Evolutionary conservation across 2,888 invertebrate genomes (phyloP).

Genomic region (Caradrina kadenii): DNA sequence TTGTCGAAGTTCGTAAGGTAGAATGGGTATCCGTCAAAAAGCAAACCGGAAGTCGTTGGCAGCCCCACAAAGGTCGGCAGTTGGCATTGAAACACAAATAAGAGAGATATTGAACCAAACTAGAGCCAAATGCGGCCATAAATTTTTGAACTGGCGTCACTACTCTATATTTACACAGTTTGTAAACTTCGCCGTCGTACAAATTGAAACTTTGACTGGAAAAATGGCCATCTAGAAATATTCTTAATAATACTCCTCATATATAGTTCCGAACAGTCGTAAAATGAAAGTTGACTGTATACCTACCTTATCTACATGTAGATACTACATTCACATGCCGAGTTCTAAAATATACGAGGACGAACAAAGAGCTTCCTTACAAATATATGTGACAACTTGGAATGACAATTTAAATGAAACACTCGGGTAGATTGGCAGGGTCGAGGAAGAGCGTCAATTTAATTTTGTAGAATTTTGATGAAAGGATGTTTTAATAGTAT

Average conservation of each 20-base stretch:
- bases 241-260: constrained; percentile 6
- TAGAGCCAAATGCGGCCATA: constrained; percentile 78
- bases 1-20: constrained; percentile 54
- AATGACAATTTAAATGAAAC: constrained; percentile 70
- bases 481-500: constrained; percentile 23
- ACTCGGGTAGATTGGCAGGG: constrained; percentile 66
- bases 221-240: constrained; percentile 29
- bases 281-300: constrained; percentile 27
- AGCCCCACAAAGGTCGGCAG: constrained; percentile 71
- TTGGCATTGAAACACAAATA: constrained; percentile 75
- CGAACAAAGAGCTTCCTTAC: constrained; percentile 59
- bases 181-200: constrained; percentile 37
- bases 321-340: constrained; percentile 7
- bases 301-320: not conserved
- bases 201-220: constrained; percentile 39
- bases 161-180: constrained; percentile 49
- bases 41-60: constrained; percentile 71
- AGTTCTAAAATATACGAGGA: constrained; percentile 23
- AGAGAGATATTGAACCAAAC: constrained; percentile 67
- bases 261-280: constrained; percentile 15
- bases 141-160: constrained; percentile 62
- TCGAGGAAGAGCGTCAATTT: constrained; percentile 59
- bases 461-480: constrained; percentile 64
- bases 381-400: constrained; percentile 65
- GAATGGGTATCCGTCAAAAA: constrained; percentile 66